These are phyloP conservation scores for Salvelinus sp. DNA, from an alignment of 2,113 vertebrate species.

Conservation along the genomic window DNA sequence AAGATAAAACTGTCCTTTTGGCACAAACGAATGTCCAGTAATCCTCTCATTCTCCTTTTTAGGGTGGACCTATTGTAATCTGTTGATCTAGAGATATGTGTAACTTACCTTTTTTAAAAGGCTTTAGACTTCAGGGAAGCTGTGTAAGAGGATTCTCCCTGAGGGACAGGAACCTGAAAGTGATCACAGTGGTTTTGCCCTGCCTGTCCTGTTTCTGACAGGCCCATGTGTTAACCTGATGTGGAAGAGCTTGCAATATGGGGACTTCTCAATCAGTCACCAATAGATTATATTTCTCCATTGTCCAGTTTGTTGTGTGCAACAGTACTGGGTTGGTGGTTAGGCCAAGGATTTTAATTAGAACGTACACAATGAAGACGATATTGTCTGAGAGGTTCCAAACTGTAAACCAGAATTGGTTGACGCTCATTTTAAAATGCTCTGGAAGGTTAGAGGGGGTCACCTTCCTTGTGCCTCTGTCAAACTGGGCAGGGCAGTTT, in stretches of 20 bases:
- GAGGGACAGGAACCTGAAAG: conserved; percentile 50
- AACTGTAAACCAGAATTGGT: conserved; percentile 20
- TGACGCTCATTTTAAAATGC: conserved; percentile 18
- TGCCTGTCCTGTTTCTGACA: conserved; percentile 43
- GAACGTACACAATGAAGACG: no score
- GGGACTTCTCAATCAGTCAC: conserved; percentile 31
- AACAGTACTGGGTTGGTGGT: background rate
- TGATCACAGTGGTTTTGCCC: conserved; percentile 32
- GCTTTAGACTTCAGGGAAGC: conserved; percentile 48
- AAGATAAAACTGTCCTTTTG: conserved; percentile 28
- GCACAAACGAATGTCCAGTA: conserved; percentile 35
- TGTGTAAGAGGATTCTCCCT: conserved; percentile 64
- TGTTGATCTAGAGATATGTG: conserved; percentile 40
- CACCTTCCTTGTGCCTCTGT: conserved; percentile 6
- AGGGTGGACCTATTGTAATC: conserved; percentile 36
- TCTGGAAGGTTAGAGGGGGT: conserved; percentile 22
- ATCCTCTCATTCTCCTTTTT: conserved; percentile 25
- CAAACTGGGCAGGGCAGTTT: conserved; percentile 36
- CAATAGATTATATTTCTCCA: conserved; percentile 43
- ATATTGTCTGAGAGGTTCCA: background rate
- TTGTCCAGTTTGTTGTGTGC: background rate
- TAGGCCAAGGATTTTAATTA: background rate
- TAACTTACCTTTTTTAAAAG: conserved; percentile 42
- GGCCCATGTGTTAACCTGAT: conserved; percentile 7
- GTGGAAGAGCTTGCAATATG: conserved; percentile 45